Base-by-base conservation (phyloP, 2,888 invertebrate genomes). In the Dione juno region DNA sequence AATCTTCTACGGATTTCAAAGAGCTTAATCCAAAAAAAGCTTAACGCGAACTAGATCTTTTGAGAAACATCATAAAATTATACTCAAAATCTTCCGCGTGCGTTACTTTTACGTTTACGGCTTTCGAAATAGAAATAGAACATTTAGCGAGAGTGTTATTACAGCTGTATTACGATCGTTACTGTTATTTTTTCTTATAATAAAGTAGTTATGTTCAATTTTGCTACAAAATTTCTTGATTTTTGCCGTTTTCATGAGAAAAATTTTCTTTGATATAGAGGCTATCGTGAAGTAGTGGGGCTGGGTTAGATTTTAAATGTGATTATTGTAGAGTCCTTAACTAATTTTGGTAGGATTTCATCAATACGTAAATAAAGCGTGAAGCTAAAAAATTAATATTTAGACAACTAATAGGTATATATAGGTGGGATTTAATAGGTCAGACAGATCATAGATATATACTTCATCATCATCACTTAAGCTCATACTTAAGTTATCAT, bases 121-220 rank as follows among this genome's bases (percentile, higher is more conserved):
- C 58, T 37, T 48, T 73, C 50, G 71, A 77, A 77, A 77, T 75
- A 76, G 74, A 71, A 71, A 74, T 50, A 54, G 58, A 66, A 67
- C 73, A 70, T 72, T 74, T 74, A 71, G 69, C 63, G 40, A 16
- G 66, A 67, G 67, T 79, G 76, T 79, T 78, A 77, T 77, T 77
- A 77, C 78, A 78, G 77, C 78, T 77, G 75, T 66, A 71, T 74
- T 71, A 74, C 67, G 70, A 69, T 53, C 74, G 72, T 76, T 77
- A 72, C 76, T 75, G 76, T 75, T 79, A n/a, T 76, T 57, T 79
- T 78, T 80, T 78, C 76, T 78, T 69, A 71, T 71, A 76, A 76
- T 78, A 77, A 78, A 61, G 6, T 35, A n/a, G 45, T 43, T 43
- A 41, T 43, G 16, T 61, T 28, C 45, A 6, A 28, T 45, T 45